Percentiles rank a stretch among this genome's conserved stretches.
Evolutionary conservation across 2,113 vertebrate species (phyloP).

Genomic region (Pollimyrus isidori): DNA sequence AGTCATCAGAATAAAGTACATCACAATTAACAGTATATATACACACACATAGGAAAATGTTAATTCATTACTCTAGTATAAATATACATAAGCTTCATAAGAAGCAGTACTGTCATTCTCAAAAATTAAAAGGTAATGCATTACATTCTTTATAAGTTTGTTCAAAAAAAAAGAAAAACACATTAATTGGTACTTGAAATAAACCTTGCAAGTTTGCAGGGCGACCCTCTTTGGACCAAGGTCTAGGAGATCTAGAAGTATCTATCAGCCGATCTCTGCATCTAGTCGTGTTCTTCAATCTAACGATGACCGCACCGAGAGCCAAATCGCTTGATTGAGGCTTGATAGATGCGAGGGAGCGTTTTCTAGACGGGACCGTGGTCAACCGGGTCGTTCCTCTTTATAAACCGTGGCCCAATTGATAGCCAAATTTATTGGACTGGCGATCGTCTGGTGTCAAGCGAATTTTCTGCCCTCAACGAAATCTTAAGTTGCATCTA

Average conservation of each 20-base stretch:
- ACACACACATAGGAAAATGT: slow-evolving; percentile 11
- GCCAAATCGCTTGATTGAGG: slow-evolving; percentile 89
- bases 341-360: slow-evolving; percentile 88
- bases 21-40: slow-evolving; percentile 22
- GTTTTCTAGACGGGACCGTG: slow-evolving; percentile 84
- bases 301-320: slow-evolving; percentile 90
- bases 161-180: slow-evolving; percentile 37
- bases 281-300: slow-evolving; percentile 89
- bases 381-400: slow-evolving; percentile 85
- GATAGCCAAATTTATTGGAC: slow-evolving; percentile 82
- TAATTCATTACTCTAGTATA: slow-evolving; percentile 12
- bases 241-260: slow-evolving; percentile 92
- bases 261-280: slow-evolving; percentile 88
- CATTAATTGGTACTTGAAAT: slow-evolving; percentile 89
- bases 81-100: slow-evolving; percentile 48
- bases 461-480: slow-evolving; percentile 75
- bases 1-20: neutral
- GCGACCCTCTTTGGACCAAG: slow-evolving; percentile 92
- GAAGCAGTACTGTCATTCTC: slow-evolving; percentile 59
- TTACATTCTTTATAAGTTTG: slow-evolving; percentile 58
- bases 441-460: slow-evolving; percentile 74
- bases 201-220: slow-evolving; percentile 94
- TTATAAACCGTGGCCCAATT: slow-evolving; percentile 82
- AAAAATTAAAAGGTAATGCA: slow-evolving; percentile 50
- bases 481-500: slow-evolving; percentile 78